Conservation (phyloP, 64 coral and sea anemone genomes). For the Stylophora pistillata region DNA sequence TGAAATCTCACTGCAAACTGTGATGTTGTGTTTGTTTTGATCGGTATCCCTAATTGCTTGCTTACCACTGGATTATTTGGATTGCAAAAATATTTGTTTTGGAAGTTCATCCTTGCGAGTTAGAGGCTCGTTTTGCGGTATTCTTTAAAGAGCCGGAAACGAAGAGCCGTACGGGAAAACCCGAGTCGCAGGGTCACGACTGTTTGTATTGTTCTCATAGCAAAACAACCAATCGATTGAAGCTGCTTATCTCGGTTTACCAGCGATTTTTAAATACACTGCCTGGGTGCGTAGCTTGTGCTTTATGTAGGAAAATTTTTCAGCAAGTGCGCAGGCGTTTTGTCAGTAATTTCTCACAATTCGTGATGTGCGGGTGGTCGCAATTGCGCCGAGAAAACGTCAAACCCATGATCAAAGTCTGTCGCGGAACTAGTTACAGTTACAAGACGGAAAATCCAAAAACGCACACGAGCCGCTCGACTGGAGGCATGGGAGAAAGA, state of each 20-base stretch:
- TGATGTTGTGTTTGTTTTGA: constrained; percentile 32
- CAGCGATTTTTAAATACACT: background rate
- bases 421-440: background rate
- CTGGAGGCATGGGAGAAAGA: background rate
- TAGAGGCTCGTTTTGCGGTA: constrained; percentile 15
- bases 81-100: constrained; percentile 52
- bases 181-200: background rate
- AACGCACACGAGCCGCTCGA: background rate
- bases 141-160: constrained; percentile 1
- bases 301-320: background rate
- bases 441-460: background rate
- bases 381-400: background rate
- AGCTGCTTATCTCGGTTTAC: constrained; percentile 44
- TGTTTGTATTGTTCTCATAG: constrained; percentile 15
- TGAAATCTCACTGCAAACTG: constrained; percentile 3
- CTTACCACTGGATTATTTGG: constrained; percentile 31
- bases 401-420: background rate
- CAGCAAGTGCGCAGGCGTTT: background rate
- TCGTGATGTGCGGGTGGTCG: constrained; percentile 10
- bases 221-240: constrained; percentile 26
- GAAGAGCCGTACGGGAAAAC: background rate
- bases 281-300: background rate
- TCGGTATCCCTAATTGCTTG: constrained; percentile 11
- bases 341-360: background rate
- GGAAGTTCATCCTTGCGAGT: background rate